A percentile compares a stretch with the other conserved stretches of the same genome.
Evolutionary conservation across 2,888 invertebrate genomes (phyloP).

Genomic region (Malthinus seriepunctatus): DNA sequence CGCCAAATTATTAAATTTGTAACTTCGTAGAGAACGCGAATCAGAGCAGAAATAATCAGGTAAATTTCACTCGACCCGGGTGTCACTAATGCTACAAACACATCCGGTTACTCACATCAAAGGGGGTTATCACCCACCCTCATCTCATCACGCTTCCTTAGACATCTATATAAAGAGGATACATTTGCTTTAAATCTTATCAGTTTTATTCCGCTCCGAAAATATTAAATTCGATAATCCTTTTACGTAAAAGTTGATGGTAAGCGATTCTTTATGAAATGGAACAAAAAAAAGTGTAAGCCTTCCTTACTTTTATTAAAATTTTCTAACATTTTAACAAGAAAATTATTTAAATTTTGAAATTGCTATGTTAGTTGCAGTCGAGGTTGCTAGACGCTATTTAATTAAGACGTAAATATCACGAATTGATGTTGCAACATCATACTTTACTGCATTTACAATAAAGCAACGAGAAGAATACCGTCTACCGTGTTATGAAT

Average conservation of each 20-base stretch:
- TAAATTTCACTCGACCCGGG: slow-evolving; percentile 21
- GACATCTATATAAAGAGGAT: slow-evolving; percentile 20
- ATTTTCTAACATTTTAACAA: neutral
- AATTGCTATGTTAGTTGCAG: neutral
- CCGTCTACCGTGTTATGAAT: neutral
- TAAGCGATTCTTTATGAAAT: neutral
- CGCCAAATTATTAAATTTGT: slow-evolving; percentile 20
- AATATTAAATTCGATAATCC: slow-evolving; percentile 18
- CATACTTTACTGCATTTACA: neutral
- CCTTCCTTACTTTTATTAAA: too few relatives aligned
- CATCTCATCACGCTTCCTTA: slow-evolving; percentile 22
- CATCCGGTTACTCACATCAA: slow-evolving; percentile 23
- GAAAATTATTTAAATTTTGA: slow-evolving; percentile 1
- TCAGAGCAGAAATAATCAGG: slow-evolving; percentile 23
- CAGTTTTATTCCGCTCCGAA: slow-evolving; percentile 22
- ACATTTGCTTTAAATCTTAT: slow-evolving; percentile 20
- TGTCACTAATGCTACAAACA: slow-evolving; percentile 23
- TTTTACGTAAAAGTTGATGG: neutral
- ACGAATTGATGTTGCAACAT: slow-evolving; percentile 1
- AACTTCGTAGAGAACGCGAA: slow-evolving; percentile 18
- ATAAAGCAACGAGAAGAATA: neutral
- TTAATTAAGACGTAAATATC: slow-evolving; percentile 1
- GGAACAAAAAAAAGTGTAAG: too few relatives aligned
- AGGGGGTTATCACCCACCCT: slow-evolving; percentile 20
- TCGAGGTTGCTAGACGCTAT: neutral